Evolutionary conservation across 2,113 vertebrate species (phyloP).

Genomic region (Hippocampus mohnikei): DNA sequence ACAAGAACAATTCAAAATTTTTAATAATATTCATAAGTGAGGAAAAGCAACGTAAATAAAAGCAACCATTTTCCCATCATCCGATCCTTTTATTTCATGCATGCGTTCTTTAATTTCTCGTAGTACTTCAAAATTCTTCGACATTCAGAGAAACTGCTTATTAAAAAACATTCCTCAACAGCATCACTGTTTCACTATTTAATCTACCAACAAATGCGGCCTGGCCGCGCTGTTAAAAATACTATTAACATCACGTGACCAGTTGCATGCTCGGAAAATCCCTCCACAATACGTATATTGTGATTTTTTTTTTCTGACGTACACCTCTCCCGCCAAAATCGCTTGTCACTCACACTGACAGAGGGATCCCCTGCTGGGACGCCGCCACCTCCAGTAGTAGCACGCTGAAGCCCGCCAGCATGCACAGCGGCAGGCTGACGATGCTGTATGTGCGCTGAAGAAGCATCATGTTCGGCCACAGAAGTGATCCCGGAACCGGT

Average conservation of each 20-base stretch:
- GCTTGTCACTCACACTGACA: slow-evolving; percentile 77
- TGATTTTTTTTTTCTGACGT: not conserved
- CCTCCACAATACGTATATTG: not conserved
- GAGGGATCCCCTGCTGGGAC: slow-evolving; percentile 92
- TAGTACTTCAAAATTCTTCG: not conserved
- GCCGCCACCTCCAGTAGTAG: slow-evolving; percentile 70
- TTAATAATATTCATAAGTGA: too few relatives aligned
- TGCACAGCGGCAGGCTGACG: slow-evolving; percentile 71
- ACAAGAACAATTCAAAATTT: too few relatives aligned
- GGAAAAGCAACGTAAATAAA: not conserved
- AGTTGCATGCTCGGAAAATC: not conserved
- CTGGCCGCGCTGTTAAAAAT: not conserved
- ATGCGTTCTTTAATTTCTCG: not conserved
- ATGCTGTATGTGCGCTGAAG: slow-evolving; percentile 54
- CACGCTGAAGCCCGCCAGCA: slow-evolving; percentile 73
- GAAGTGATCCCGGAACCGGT: not conserved
- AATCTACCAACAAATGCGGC: not conserved
- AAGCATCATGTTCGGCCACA: not conserved
- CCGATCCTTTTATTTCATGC: not conserved
- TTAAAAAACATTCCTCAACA: not conserved
- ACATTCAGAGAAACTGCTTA: not conserved
- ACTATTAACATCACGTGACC: not conserved
- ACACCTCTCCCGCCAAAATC: slow-evolving; percentile 15
- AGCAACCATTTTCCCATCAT: not conserved
- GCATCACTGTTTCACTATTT: not conserved